phyloP scores from a whole-genome alignment of 2,888 invertebrate species.

The Polyploca ridens region DNA sequence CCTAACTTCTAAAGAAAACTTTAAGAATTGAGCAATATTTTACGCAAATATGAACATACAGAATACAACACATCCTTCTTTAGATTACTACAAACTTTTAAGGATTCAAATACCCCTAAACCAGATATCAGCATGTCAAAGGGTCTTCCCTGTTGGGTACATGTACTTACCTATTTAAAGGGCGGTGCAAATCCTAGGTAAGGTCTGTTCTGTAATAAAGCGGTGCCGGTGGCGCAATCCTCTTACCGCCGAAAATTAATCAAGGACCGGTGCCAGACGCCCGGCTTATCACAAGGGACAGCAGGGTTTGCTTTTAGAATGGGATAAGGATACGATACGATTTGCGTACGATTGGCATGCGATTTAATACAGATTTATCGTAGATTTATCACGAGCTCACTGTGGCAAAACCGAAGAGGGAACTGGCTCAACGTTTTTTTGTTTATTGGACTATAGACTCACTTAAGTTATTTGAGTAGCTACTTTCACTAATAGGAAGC shows the following conservation, averaged over 20 bases:
- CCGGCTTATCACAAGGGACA: constrained; percentile 44
- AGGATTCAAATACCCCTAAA: constrained; percentile 1
- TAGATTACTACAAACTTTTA: constrained; percentile 12
- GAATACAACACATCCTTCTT: too few species aligned
- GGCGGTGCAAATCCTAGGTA: constrained; percentile 39
- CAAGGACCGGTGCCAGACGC: constrained; percentile 45
- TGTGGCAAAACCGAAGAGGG: too few species aligned
- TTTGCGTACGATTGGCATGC: neutral
- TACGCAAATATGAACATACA: too few species aligned
- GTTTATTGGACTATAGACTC: too few species aligned
- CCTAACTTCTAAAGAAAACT: neutral
- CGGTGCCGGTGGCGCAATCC: constrained; percentile 53
- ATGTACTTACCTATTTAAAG: constrained; percentile 11
- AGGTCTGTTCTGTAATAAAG: constrained; percentile 33
- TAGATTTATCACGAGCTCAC: too few species aligned
- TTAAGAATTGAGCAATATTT: neutral
- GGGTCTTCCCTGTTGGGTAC: neutral
- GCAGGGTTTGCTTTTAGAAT: neutral
- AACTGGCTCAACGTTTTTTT: too few species aligned
- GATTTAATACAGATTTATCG: neutral
- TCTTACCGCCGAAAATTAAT: constrained; percentile 78
- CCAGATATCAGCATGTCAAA: neutral
- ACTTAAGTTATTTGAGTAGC: too few species aligned
- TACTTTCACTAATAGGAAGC: too few species aligned
- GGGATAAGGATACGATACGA: constrained; percentile 16